Conservation (phyloP, 2,113 vertebrate species). For the Oreochromis tanganicae region DNA sequence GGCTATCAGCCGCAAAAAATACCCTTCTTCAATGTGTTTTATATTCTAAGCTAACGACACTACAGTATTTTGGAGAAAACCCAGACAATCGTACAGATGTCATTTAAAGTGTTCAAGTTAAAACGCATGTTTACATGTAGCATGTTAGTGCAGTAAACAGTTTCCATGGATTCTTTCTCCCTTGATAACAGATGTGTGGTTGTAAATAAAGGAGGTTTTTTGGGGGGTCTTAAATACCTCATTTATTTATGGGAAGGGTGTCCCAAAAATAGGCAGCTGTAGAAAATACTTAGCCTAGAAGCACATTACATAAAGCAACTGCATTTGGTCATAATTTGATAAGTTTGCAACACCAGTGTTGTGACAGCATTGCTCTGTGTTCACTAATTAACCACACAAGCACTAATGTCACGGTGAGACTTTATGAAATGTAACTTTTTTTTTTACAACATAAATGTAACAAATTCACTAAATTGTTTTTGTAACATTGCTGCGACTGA, state of each 20-base stretch:
- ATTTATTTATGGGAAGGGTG: not conserved
- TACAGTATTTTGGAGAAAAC: too few relatives aligned
- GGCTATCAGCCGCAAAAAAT: too few relatives aligned
- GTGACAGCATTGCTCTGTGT: not conserved
- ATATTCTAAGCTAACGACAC: too few relatives aligned
- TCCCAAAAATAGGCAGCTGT: not conserved
- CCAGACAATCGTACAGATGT: not conserved
- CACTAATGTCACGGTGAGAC: not conserved
- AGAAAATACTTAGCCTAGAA: not conserved
- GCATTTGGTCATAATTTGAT: not conserved
- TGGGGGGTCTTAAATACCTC: not conserved
- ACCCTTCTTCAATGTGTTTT: too few relatives aligned
- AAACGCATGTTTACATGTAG: not conserved
- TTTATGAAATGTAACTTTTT: not conserved
- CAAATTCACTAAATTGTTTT: not conserved
- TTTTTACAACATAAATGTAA: not conserved
- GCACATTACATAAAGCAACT: not conserved
- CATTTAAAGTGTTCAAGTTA: not conserved
- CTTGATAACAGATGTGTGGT: not conserved
- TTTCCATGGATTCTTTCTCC: not conserved
- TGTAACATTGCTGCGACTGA: not conserved
- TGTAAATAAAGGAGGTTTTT: not conserved
- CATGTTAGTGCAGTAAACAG: not conserved
- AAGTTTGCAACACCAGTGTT: accelerated
- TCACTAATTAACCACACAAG: not conserved